These are phyloP conservation scores for Morelia viridis DNA, from an alignment of 2,797 vertebrate species.

Conservation along the genomic window DNA sequence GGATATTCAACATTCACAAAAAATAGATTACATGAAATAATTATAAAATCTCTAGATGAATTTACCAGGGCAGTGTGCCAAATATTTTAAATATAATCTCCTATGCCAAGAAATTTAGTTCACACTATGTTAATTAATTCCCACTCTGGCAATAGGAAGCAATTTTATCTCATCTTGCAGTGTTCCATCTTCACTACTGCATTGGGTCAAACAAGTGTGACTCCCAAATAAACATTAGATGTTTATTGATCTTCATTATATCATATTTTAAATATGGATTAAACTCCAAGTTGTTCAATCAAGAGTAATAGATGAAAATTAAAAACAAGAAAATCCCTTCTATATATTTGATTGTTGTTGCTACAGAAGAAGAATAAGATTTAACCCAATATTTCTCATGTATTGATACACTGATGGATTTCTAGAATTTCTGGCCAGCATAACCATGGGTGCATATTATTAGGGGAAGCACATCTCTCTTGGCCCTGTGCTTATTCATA, in stretches of 20 bases:
- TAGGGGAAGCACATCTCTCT: background rate
- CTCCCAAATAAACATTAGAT: background rate
- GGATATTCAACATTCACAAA: background rate
- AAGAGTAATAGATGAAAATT: background rate
- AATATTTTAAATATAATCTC: conserved; percentile 7
- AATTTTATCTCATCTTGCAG: conserved; percentile 8
- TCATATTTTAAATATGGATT: conserved; percentile 25
- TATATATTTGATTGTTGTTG: background rate
- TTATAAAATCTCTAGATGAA: conserved; percentile 23
- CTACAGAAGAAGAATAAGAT: background rate
- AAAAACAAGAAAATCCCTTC: conserved; percentile 15
- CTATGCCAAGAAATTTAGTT: conserved; percentile 8
- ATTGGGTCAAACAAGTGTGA: background rate
- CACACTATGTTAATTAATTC: conserved; percentile 21
- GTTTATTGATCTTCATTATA: conserved; percentile 26
- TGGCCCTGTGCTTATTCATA: background rate
- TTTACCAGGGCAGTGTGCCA: background rate
- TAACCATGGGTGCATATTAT: background rate
- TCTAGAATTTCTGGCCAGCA: background rate
- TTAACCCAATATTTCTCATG: background rate
- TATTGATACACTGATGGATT: background rate
- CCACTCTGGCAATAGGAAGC: background rate
- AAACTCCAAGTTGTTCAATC: background rate
- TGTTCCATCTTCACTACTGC: conserved; percentile 19
- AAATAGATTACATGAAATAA: background rate